phyloP scores from a whole-genome alignment of 1,140 invertebrate species.

The Polypedilum vanderplanki region DNA sequence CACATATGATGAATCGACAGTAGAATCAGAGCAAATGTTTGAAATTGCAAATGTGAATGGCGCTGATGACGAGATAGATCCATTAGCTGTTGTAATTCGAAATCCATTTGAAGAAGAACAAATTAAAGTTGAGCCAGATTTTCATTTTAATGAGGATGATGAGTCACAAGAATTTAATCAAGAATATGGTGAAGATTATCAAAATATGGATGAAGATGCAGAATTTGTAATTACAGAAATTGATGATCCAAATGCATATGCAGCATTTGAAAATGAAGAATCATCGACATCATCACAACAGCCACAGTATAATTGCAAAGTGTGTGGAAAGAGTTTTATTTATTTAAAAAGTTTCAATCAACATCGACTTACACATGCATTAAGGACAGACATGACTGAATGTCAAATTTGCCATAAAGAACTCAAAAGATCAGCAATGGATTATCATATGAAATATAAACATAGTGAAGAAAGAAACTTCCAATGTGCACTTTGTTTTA shows the following conservation, averaged over 20 bases:
- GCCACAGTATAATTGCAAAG: neutral
- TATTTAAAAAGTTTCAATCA: neutral
- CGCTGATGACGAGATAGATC: neutral
- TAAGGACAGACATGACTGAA: neutral
- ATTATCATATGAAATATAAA: neutral
- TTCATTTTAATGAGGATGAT: neutral
- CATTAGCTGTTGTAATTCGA: neutral
- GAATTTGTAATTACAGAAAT: slow-evolving; percentile 6
- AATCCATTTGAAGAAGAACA: neutral
- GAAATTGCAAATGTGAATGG: neutral
- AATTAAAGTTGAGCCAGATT: neutral
- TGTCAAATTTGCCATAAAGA: neutral
- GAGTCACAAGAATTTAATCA: neutral
- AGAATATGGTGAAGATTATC: neutral
- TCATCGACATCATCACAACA: neutral
- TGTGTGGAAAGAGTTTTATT: neutral
- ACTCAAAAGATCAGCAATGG: neutral
- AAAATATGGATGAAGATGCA: neutral
- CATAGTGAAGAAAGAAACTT: neutral
- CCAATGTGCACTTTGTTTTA: neutral
- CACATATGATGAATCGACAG: neutral
- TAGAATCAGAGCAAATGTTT: neutral
- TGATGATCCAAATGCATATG: neutral
- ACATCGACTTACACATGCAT: neutral
- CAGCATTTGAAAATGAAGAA: neutral